These are phyloP conservation scores for Amblyteles armatorius DNA, from an alignment of 2,888 invertebrate genomes.

Conservation along the genomic window DNA sequence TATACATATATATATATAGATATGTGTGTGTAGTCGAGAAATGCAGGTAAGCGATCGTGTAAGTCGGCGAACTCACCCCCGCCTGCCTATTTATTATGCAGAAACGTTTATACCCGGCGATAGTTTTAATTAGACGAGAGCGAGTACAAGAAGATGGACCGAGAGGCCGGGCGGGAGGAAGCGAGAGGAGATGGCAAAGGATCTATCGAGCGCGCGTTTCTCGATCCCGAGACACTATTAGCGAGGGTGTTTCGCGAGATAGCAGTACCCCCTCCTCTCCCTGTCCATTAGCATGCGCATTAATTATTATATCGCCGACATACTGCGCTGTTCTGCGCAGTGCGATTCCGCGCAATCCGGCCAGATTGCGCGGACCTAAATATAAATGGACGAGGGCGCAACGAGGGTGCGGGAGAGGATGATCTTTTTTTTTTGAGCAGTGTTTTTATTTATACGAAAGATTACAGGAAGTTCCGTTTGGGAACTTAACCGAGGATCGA, in stretches of 20 bases:
- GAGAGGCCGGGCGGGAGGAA: background rate
- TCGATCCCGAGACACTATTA: conserved; percentile 59
- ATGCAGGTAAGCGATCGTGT: conserved; percentile 13
- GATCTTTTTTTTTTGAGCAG: too few relatives aligned
- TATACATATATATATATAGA: too few relatives aligned
- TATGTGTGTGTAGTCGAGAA: background rate
- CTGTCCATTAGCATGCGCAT: conserved; percentile 63
- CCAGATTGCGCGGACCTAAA: background rate
- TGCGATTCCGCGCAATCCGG: background rate
- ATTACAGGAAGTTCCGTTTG: too few relatives aligned
- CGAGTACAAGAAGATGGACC: background rate
- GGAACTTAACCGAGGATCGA: too few relatives aligned
- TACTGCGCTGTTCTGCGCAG: background rate
- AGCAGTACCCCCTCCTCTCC: conserved; percentile 13
- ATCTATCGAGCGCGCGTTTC: conserved; percentile 57
- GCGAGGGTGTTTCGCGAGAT: conserved; percentile 62
- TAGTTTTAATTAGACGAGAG: conserved; percentile 63
- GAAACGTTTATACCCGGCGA: conserved; percentile 62
- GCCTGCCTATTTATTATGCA: conserved; percentile 61
- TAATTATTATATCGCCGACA: conserved; percentile 56
- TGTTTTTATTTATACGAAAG: too few relatives aligned
- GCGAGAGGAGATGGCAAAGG: background rate
- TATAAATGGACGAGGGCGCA: background rate
- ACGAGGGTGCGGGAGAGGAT: too few relatives aligned
- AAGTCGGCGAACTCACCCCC: conserved; percentile 10